Conservation (phyloP, 2,888 invertebrate species). For the Cordylochernes scorpioides region DNA sequence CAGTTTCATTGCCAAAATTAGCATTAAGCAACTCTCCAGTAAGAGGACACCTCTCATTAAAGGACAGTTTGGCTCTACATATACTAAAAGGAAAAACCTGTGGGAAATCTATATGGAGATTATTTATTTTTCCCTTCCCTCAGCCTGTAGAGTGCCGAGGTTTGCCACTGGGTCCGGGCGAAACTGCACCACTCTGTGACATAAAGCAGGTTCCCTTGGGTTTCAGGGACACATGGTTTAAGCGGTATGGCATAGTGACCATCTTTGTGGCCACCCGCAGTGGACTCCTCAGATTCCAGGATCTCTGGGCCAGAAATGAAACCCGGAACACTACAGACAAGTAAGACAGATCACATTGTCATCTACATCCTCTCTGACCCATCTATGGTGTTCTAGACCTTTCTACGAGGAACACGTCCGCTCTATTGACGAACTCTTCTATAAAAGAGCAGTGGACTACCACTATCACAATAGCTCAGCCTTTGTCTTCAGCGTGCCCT, state of each 20-base stretch:
- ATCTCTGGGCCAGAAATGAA: slow-evolving; percentile 24
- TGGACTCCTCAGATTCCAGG: slow-evolving; percentile 67
- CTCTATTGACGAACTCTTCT: slow-evolving; percentile 69
- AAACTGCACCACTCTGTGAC: too few species aligned
- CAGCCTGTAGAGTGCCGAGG: too few species aligned
- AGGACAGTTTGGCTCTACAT: too few species aligned
- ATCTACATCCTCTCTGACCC: not conserved
- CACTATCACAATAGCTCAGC: slow-evolving; percentile 42
- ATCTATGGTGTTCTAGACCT: slow-evolving; percentile 4
- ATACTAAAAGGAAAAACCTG: too few species aligned
- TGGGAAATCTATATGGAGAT: too few species aligned
- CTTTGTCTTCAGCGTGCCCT: slow-evolving; percentile 67
- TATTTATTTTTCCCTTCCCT: too few species aligned
- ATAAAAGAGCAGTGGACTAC: slow-evolving; percentile 65
- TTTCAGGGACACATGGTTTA: slow-evolving; percentile 12
- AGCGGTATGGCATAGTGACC: slow-evolving; percentile 15
- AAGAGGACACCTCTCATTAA: too few species aligned
- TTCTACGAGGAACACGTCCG: slow-evolving; percentile 17
- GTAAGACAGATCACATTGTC: too few species aligned
- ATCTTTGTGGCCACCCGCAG: slow-evolving; percentile 71
- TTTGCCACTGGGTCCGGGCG: too few species aligned
- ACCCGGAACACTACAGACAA: slow-evolving; percentile 11
- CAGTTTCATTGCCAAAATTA: too few species aligned
- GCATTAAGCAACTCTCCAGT: too few species aligned
- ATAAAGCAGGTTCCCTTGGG: too few species aligned